Evolutionary conservation across 2,888 invertebrate genomes (phyloP).

Genomic region (Sericinus montela): DNA sequence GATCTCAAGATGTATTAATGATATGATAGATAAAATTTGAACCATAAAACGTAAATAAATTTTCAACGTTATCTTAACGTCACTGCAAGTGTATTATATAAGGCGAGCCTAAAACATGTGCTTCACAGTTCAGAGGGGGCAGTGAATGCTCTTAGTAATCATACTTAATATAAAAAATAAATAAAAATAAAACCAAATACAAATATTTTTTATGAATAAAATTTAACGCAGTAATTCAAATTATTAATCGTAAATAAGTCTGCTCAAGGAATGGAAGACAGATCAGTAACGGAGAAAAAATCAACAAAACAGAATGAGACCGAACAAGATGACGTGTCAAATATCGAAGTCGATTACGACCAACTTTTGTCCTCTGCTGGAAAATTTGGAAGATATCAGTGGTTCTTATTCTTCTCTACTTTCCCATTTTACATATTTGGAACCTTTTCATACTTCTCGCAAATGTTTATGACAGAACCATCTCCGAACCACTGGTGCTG

Average conservation of each 20-base stretch:
- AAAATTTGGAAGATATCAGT: conserved; percentile 51
- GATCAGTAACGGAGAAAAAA: conserved; percentile 8
- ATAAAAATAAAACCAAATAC: too few relatives aligned
- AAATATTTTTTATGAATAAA: too few relatives aligned
- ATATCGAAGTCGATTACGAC: conserved; percentile 41
- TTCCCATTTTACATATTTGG: conserved; percentile 53
- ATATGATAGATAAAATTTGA: conserved; percentile 6
- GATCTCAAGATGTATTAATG: conserved; percentile 10
- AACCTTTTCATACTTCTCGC: conserved; percentile 46
- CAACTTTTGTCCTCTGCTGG: conserved; percentile 48
- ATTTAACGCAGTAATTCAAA: not conserved
- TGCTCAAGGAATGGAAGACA: conserved; percentile 8
- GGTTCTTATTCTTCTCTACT: conserved; percentile 41
- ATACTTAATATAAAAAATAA: too few relatives aligned
- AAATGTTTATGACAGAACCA: conserved; percentile 53
- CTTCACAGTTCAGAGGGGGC: conserved; percentile 11
- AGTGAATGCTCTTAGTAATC: not conserved
- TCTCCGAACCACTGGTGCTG: conserved; percentile 57
- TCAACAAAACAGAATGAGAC: not conserved
- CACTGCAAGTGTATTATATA: conserved; percentile 12
- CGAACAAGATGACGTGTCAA: conserved; percentile 4
- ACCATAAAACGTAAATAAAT: conserved; percentile 9
- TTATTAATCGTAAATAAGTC: not conserved
- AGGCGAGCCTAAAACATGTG: conserved; percentile 6
- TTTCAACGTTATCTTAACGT: conserved; percentile 16